Evolutionary conservation across 2,113 vertebrate genomes (phyloP).

Genomic region (Aptenodytes patagonicus): DNA sequence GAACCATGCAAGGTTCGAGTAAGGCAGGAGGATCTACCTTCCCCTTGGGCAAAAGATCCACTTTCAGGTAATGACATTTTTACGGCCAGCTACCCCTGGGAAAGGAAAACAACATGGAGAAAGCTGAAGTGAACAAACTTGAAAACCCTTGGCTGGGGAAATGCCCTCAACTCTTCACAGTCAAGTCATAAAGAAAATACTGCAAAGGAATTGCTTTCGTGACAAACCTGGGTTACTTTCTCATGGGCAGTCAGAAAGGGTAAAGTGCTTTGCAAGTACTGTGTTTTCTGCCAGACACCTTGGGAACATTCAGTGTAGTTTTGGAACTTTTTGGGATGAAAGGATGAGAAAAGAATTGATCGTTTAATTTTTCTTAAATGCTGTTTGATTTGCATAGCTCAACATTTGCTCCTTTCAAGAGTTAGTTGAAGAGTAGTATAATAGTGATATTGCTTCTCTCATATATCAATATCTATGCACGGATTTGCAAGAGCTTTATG

Average conservation of each 20-base stretch:
- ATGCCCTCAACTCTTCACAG: not conserved
- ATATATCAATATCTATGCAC: not conserved
- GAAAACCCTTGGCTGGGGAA: not conserved
- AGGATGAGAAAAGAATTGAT: not conserved
- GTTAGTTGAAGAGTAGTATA: not conserved
- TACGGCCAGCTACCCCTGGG: not conserved
- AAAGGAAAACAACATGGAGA: not conserved
- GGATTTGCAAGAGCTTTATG: not conserved
- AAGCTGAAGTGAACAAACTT: not conserved
- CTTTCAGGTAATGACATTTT: not conserved
- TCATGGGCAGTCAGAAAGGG: not conserved
- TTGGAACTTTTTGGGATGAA: not conserved
- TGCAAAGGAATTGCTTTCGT: not conserved
- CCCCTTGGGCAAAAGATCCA: not conserved
- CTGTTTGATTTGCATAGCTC: not conserved
- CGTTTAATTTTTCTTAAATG: not conserved
- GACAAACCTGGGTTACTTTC: not conserved
- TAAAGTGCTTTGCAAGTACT: not conserved
- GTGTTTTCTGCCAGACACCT: not conserved
- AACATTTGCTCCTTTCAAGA: not conserved
- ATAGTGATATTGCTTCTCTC: not conserved
- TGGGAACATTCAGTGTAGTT: not conserved
- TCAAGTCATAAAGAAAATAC: not conserved
- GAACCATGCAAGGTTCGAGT: not conserved
- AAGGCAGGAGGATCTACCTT: not conserved